Evolutionary conservation across 2,888 invertebrate genomes (phyloP), one percentile per base, ranked within the genome.

Genomic region (Macropis europaea): DNA sequence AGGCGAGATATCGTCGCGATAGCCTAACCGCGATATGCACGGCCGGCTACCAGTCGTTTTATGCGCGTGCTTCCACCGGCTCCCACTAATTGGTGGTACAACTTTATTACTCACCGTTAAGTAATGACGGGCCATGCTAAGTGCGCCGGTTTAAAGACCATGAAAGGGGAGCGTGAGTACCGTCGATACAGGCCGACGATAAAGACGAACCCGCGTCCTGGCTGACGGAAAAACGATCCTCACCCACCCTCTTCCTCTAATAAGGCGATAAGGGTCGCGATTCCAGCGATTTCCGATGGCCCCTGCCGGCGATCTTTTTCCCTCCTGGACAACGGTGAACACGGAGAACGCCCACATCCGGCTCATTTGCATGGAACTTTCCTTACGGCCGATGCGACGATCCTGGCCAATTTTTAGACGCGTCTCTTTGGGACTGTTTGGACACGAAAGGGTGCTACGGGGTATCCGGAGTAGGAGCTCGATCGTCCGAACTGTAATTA

Each of bases 31-130:
- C 79, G 79, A 77, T 79, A 68, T 57, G 76, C 71, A 67, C 67
- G 32, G 40, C 54, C 59, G 57, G 63, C 63, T 72, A 59, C 67
- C 57, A 45, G 71, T 22, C 47, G 61, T 54, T 76, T n/a, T 62
- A 74, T 71, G 73, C 76, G 59, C 71, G 66, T 71, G 64, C 76
- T 57, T 61, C 59, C 63, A 69, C 47, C n/a, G 70, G 50, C 59
- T 77, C 80, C 79, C 73, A 73, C 83, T 86, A 86, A 86, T 86
- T 86, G 86, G 83, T 77, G 84, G 74, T 84, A 84, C 86, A 85
- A 83, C 86, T 86, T 86, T 86, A 88, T 88, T 88, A 87, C 86
- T 83, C 79, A 74, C 82, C 86, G 82, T 85, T 82, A 85, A 84
- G 82, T 86, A 87, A 88, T 87, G 84, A 84, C 75, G 83, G 77